Percentiles rank a stretch among this genome's conserved stretches.
Conservation (phyloP, 2,113 vertebrate species). For the Nesogale talazaci region DNA sequence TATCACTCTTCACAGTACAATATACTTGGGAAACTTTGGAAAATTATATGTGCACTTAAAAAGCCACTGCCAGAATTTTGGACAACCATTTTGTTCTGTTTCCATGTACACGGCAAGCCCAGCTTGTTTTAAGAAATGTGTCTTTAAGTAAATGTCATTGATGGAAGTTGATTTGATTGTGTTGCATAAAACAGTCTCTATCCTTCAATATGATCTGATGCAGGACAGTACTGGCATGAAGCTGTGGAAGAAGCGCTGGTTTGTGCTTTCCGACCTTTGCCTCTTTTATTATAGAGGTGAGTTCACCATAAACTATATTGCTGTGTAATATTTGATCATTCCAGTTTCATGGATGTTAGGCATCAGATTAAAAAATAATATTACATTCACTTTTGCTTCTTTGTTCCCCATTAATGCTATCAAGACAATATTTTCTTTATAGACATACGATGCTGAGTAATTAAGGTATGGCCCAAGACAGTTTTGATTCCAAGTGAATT, state of each 20-base stretch:
- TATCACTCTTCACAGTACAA: neutral
- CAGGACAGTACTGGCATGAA: constrained; percentile 99
- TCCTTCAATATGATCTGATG: neutral
- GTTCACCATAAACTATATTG: constrained; percentile 30
- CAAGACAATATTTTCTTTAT: neutral
- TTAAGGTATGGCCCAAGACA: neutral
- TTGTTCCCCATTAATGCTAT: neutral
- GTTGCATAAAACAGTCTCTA: neutral
- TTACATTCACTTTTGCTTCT: neutral
- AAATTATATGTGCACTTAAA: neutral
- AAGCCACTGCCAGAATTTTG: neutral
- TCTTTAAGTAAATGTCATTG: no score
- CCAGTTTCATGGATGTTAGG: neutral
- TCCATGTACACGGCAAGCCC: neutral
- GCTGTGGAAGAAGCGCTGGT: constrained; percentile 99
- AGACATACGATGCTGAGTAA: neutral
- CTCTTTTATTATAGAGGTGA: constrained; percentile 99
- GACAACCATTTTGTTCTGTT: neutral
- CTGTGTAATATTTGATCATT: neutral
- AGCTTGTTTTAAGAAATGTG: neutral
- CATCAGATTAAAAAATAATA: neutral
- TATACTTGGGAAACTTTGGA: neutral
- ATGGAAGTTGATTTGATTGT: neutral
- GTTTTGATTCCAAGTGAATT: neutral
- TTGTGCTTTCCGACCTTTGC: constrained; percentile 97